phyloP scores from a whole-genome alignment of 2,888 invertebrate genomes.

The Caenorhabditis sinica region DNA sequence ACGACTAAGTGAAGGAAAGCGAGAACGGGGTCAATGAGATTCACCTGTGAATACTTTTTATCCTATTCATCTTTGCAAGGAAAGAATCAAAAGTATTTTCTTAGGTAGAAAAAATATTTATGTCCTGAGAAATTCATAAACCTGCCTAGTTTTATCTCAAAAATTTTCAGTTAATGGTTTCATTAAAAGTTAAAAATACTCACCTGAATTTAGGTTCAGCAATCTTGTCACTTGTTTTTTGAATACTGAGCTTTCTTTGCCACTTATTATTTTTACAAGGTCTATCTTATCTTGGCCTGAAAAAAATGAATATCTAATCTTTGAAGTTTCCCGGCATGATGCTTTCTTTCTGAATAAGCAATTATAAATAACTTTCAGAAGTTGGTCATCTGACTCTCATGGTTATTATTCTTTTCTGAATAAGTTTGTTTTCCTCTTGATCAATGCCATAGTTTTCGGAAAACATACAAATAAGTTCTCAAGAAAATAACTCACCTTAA shows the following conservation, averaged over 20 bases:
- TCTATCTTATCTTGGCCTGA: background rate
- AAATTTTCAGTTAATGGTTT: too few relatives aligned
- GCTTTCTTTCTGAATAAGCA: background rate
- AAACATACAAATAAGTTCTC: background rate
- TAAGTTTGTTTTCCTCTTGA: background rate
- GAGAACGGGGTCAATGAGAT: constrained; percentile 52
- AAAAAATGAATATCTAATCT: constrained; percentile 6
- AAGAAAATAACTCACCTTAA: constrained; percentile 10
- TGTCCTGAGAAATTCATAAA: too few relatives aligned
- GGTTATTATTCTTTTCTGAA: background rate
- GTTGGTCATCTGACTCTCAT: background rate
- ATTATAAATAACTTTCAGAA: background rate
- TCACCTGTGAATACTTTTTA: constrained; percentile 31
- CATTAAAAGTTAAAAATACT: too few relatives aligned
- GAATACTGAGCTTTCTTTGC: background rate
- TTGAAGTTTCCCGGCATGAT: background rate
- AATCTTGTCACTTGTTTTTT: background rate
- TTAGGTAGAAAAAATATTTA: background rate
- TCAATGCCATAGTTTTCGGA: background rate
- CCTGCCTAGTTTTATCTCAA: too few relatives aligned
- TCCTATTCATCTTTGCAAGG: constrained; percentile 1
- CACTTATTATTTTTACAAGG: background rate
- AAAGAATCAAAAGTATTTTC: background rate
- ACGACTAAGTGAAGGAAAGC: background rate
- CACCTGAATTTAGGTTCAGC: background rate